Conservation (phyloP, 1,140 invertebrate genomes). For the Trachymyrmex cornetzi region DNA sequence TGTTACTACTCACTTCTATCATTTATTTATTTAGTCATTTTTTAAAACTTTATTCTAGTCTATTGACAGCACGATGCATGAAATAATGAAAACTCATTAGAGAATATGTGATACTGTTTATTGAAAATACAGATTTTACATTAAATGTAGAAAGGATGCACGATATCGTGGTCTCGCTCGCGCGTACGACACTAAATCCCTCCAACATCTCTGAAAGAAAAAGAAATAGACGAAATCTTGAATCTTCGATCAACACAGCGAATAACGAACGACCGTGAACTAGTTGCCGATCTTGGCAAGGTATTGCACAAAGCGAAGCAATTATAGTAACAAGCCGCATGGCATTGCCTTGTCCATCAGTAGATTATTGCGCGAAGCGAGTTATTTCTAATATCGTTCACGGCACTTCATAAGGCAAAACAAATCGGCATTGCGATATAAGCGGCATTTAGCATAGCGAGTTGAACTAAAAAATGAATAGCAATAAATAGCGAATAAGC, state of each 20-base stretch:
- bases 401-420: conserved; percentile 32
- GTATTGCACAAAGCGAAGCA: conserved; percentile 75
- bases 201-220: conserved; percentile 79
- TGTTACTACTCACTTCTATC: background rate
- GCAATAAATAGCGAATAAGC: conserved; percentile 77
- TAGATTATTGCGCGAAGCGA: conserved; percentile 54
- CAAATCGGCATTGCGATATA: conserved; percentile 34
- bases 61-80: background rate
- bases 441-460: conserved; percentile 27
- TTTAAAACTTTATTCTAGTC: background rate
- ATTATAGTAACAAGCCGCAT: conserved; percentile 56
- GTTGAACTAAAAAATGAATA: conserved; percentile 19
- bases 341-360: conserved; percentile 33
- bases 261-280: conserved; percentile 51
- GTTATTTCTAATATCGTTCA: conserved; percentile 52
- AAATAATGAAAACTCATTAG: background rate
- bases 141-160: conserved; percentile 75
- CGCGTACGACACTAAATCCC: conserved; percentile 47
- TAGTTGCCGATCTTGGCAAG: conserved; percentile 60
- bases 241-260: conserved; percentile 51
- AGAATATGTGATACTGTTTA: conserved; percentile 75
- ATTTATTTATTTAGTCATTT: background rate
- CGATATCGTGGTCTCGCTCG: conserved; percentile 51
- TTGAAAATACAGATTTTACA: conserved; percentile 81
- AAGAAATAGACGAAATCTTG: conserved; percentile 68